Evolutionary conservation across 2,888 invertebrate species (phyloP).

Genomic region (Phyto melanocephala): DNA sequence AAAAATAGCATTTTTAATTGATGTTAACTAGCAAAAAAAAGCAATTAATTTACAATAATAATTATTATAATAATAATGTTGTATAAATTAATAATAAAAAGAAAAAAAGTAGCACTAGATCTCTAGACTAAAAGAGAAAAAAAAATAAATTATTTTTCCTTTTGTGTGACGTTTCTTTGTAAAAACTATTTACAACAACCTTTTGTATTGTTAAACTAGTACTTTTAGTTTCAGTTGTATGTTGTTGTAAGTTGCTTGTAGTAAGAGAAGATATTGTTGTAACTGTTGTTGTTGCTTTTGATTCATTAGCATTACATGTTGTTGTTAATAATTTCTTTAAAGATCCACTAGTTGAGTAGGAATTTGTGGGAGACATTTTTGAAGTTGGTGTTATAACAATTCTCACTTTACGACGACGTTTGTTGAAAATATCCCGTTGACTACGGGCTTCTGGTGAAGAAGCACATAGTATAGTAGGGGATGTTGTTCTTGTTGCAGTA

Average conservation of each 20-base stretch:
- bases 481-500: slow-evolving; percentile 54
- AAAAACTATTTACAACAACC: slow-evolving; percentile 51
- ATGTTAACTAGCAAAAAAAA: slow-evolving; percentile 31
- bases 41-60: slow-evolving; percentile 23
- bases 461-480: slow-evolving; percentile 54
- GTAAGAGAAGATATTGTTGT: slow-evolving; percentile 34
- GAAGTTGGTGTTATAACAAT: slow-evolving; percentile 63
- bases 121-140: slow-evolving; percentile 35
- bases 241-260: slow-evolving; percentile 43
- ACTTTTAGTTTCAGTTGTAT: slow-evolving; percentile 41
- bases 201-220: slow-evolving; percentile 49
- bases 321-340: neutral
- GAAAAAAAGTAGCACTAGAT: slow-evolving; percentile 11
- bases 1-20: slow-evolving; percentile 51
- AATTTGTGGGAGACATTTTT: neutral
- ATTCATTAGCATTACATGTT: neutral
- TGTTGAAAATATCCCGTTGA: slow-evolving; percentile 71
- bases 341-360: neutral
- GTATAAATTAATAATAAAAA: neutral
- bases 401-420: slow-evolving; percentile 70
- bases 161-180: neutral
- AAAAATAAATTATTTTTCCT: neutral
- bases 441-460: slow-evolving; percentile 68
- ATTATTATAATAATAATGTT: slow-evolving; percentile 23
- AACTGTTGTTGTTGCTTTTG: slow-evolving; percentile 58